phyloP scores from a whole-genome alignment of 1,140 invertebrate genomes.

The Onthophagus taurus region DNA sequence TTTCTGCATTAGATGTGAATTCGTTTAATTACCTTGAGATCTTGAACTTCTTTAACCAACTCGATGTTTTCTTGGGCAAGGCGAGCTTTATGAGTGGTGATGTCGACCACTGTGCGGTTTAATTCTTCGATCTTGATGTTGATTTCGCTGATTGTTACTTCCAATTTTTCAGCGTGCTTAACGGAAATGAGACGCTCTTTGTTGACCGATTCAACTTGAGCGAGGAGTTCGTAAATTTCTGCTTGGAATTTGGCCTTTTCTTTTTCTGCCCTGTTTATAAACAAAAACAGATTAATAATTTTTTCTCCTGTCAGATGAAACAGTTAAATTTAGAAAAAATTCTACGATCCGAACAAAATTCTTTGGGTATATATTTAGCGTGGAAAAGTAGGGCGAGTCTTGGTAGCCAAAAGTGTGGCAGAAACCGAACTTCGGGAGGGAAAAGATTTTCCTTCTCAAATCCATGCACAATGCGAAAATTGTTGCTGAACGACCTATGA shows the following conservation, averaged over 20 bases:
- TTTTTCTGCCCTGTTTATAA: constrained; percentile 69
- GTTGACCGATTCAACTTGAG: constrained; percentile 84
- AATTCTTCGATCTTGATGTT: constrained; percentile 92
- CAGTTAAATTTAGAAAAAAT: neutral
- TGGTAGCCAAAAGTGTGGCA: too few relatives aligned
- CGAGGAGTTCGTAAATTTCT: constrained; percentile 90
- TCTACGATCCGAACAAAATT: neutral
- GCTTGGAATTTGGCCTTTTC: constrained; percentile 93
- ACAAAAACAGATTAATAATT: neutral
- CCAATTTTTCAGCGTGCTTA: constrained; percentile 85
- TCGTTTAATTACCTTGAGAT: constrained; percentile 81
- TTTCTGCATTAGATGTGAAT: too few relatives aligned
- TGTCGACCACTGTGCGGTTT: constrained; percentile 88
- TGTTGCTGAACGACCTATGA: constrained; percentile 3
- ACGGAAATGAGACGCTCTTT: constrained; percentile 81
- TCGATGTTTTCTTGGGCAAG: constrained; percentile 89
- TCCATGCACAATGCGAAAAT: neutral
- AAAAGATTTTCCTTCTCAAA: neutral
- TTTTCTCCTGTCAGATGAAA: neutral
- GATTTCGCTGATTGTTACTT: constrained; percentile 79
- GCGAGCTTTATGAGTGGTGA: constrained; percentile 82
- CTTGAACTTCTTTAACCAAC: constrained; percentile 86
- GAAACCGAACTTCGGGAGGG: too few relatives aligned
- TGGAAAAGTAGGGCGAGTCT: too few relatives aligned
- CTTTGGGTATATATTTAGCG: too few relatives aligned